These are phyloP conservation scores for Papilio gigon DNA, from an alignment of 2,888 invertebrate species.

Conservation along the genomic window DNA sequence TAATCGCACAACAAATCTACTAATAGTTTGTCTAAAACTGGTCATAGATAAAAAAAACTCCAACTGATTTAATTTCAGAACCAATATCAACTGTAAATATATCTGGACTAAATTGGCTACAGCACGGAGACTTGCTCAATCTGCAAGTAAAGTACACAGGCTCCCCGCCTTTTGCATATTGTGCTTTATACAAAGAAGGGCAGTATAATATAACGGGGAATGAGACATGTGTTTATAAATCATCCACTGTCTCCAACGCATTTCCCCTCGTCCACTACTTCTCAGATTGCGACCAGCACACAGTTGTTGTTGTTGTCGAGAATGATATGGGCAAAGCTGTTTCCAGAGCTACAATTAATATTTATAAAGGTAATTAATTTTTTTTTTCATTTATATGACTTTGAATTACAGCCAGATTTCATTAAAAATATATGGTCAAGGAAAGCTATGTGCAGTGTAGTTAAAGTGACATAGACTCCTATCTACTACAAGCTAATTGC, in stretches of 20 bases:
- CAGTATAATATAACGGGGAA: conserved; percentile 88
- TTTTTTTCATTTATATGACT: too few species aligned
- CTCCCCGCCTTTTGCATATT: conserved; percentile 87
- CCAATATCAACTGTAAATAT: conserved; percentile 87
- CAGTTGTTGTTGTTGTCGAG: conserved; percentile 89
- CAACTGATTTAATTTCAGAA: conserved; percentile 75
- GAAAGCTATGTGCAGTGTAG: too few species aligned
- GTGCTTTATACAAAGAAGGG: conserved; percentile 85
- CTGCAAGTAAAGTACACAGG: conserved; percentile 88
- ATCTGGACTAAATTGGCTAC: conserved; percentile 90
- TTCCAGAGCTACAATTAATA: conserved; percentile 88
- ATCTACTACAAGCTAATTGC: too few species aligned
- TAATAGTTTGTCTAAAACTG: too few species aligned
- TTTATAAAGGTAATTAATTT: conserved; percentile 90
- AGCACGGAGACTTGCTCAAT: conserved; percentile 89
- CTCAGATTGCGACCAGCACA: conserved; percentile 86
- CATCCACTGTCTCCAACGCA: conserved; percentile 76
- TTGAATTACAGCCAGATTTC: too few species aligned
- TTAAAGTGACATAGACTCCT: too few species aligned
- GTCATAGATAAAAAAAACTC: too few species aligned
- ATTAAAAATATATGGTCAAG: too few species aligned
- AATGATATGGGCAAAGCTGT: conserved; percentile 89
- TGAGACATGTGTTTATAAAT: conserved; percentile 84
- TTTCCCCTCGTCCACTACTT: conserved; percentile 87
- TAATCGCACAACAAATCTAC: too few species aligned